Base-by-base conservation (phyloP, 2,888 invertebrate species). In the Galerucella pusilla region DNA sequence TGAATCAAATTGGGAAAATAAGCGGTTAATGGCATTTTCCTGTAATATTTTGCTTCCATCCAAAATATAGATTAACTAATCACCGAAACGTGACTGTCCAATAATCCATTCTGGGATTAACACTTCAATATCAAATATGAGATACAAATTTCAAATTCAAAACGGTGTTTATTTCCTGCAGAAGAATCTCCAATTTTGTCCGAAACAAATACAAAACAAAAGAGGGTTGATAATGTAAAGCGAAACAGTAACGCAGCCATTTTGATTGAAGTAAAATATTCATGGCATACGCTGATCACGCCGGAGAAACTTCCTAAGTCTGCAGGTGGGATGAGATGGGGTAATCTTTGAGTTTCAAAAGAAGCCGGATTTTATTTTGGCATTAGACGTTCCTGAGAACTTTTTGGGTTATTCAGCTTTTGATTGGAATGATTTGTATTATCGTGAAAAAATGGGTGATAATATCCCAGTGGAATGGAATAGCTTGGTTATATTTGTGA, bases 181-280 rank as follows among this genome's bases (percentile, higher is more conserved):
- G 7, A 42, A 42, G 35, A 7, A 42, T 42, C 5, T 28, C 63
- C 35, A 42, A 65, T 45, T 71, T 65, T 10, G 46, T 20, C 35
- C 45, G 14, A 54, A 54, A 64, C 45, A 71, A 71, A 71, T 71
- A 64, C 57, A 25, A 57, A 46, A 65, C 46, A 16, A 54, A 65
- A 52, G 25, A 45, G 16, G 52, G 11, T 20, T 45, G 65, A 25
- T 71, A 71, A 57, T 71, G 54, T 64, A 65, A 71, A 35, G 65
- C 65, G 54, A 71, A 20, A 71, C 71, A 71, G 64, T 57, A 45
- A 46, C 71, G 65, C 65, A 71, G 65, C 65, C 65, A 65, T 71
- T 57, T 71, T 71, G 71, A 71, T 64, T 65, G 14, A 71, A 71
- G 71, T 71, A 71, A 71, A 71, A 71, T 71, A 71, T 71, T 71